phyloP scores from a whole-genome alignment of 2,113 vertebrate genomes.

The Pongo abelii region DNA sequence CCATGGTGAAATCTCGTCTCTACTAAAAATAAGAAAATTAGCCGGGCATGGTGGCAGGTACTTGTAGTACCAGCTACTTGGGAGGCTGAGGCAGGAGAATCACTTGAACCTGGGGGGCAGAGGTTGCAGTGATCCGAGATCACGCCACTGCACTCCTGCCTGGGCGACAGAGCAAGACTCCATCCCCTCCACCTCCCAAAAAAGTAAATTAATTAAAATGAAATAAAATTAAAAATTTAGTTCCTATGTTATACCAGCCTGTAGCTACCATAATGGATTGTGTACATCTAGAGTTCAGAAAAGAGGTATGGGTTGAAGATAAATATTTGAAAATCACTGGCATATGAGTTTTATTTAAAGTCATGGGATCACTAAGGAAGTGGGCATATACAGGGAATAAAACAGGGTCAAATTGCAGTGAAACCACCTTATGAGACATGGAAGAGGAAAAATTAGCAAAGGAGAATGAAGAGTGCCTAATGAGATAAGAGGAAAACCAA shows the following conservation, averaged over 20 bases:
- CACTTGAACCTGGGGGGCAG: no score
- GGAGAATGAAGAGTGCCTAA: neutral
- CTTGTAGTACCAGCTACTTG: no score
- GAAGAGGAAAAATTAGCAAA: slow-evolving; percentile 12
- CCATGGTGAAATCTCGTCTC: no score
- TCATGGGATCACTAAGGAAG: neutral
- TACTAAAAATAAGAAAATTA: no score
- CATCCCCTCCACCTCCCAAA: no score
- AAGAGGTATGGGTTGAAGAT: neutral
- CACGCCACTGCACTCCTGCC: no score
- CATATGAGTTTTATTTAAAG: neutral
- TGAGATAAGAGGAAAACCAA: neutral
- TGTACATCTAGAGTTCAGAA: neutral
- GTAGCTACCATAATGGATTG: neutral
- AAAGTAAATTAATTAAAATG: neutral
- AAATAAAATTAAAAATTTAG: slow-evolving; percentile 23
- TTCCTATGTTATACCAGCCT: neutral
- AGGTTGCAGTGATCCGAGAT: no score
- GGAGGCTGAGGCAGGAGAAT: no score
- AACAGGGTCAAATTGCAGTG: neutral
- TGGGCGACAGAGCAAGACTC: no score
- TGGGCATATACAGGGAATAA: neutral
- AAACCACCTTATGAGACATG: neutral
- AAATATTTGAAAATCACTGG: neutral
- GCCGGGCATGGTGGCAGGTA: no score